A percentile compares a stretch with the other conserved stretches of the same genome.
These are phyloP conservation scores for Aethina tumida DNA, from an alignment of 1,140 invertebrate genomes.

Conservation along the genomic window DNA sequence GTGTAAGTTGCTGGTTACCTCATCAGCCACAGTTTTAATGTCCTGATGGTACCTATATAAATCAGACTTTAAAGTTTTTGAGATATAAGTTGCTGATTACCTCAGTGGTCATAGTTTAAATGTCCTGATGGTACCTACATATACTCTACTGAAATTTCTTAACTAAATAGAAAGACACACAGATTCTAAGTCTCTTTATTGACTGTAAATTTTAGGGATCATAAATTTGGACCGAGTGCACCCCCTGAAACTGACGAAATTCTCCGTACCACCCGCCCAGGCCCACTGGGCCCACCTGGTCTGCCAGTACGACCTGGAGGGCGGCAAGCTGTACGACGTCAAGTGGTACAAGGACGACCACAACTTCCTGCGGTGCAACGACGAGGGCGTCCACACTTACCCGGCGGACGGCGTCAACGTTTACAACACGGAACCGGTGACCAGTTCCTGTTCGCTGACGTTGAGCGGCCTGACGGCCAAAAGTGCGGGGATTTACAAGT, in stretches of 20 bases:
- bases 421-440: constrained; percentile 7
- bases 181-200: no score
- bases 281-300: constrained; percentile 17
- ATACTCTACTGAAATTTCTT: no score
- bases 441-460: constrained; percentile 24
- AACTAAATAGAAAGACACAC: no score
- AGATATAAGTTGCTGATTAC: no score
- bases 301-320: constrained; percentile 28
- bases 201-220: no score
- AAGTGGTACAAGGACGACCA: constrained; percentile 56
- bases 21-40: no score
- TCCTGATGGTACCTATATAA: no score
- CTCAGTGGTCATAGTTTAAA: no score
- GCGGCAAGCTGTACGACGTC: constrained; percentile 43
- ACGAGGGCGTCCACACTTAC: constrained; percentile 24
- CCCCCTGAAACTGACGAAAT: constrained; percentile 23
- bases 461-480: constrained; percentile 19
- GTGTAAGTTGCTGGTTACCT: no score
- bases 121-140: no score
- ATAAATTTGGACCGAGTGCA: constrained; percentile 6
- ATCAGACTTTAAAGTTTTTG: no score
- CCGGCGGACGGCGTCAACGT: constrained; percentile 19
- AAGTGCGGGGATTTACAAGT: constrained; percentile 44
- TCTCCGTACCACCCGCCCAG: constrained; percentile 24
- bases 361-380: constrained; percentile 46